Evolutionary conservation across 2,888 invertebrate species (phyloP).

Genomic region (Drosophila borealis): DNA sequence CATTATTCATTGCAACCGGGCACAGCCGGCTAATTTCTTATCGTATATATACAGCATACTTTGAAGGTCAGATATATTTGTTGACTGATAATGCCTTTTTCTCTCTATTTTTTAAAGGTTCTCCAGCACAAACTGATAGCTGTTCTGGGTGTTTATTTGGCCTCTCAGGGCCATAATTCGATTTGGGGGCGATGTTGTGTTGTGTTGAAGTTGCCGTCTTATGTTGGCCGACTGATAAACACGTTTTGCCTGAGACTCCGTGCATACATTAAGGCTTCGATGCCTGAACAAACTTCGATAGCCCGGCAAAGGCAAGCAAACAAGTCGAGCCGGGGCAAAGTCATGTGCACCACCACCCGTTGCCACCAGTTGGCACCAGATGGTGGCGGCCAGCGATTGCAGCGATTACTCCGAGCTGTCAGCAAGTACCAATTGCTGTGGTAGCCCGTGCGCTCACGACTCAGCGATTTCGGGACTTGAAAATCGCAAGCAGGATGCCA

Average conservation of each 20-base stretch:
- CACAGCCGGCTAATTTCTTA: too few relatives aligned
- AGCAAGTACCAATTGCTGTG: conserved; percentile 41
- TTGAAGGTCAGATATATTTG: neutral
- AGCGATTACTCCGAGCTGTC: conserved; percentile 50
- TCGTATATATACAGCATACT: too few relatives aligned
- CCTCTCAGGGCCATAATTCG: conserved; percentile 3
- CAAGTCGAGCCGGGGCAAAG: conserved; percentile 10
- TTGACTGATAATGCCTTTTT: neutral
- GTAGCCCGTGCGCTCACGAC: conserved; percentile 11
- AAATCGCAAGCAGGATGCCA: conserved; percentile 27
- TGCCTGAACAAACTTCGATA: conserved; percentile 69
- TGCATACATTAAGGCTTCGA: conserved; percentile 68
- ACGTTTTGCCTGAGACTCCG: conserved; percentile 64
- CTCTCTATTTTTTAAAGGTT: neutral
- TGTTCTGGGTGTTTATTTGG: conserved; percentile 7
- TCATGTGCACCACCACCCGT: conserved; percentile 17
- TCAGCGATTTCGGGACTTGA: conserved; percentile 19
- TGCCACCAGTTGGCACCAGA: neutral
- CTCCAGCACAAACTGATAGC: neutral
- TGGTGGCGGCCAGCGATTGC: conserved; percentile 17
- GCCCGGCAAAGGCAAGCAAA: conserved; percentile 16
- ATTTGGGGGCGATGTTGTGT: neutral
- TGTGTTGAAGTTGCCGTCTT: conserved; percentile 7
- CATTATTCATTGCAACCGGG: too few relatives aligned
- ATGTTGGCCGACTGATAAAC: conserved; percentile 55